Base-by-base conservation (phyloP, 1,140 invertebrate species). In the Drosophila carrolli region DNA sequence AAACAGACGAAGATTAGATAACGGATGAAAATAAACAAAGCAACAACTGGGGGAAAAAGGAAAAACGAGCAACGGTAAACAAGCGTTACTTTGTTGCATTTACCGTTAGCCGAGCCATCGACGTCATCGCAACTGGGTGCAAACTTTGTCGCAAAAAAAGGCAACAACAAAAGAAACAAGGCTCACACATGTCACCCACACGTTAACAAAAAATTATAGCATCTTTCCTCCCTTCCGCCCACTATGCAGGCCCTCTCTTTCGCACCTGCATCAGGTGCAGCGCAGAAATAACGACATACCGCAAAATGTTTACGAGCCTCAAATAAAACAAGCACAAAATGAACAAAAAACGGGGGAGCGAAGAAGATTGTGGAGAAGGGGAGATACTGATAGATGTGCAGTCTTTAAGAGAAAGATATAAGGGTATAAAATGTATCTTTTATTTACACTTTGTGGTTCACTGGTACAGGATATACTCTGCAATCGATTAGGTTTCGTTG, bases 221-320 rank as follows among this genome's bases (percentile, higher is more conserved):
- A 32, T 14, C 41, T 23, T 46, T 23, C 10, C n/a, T 13, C 27
- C 13, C 27, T 19, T 13, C 16, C 38, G 11, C 29, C 16, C 13
- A 14, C 53, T 58, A 43, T 35, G 11, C 2, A 29, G 9, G 23
- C 11, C 11, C 35, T 46, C 66, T 38, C 66, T 13, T 5, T 47
- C 35, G 16, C 37, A 40, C 61, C 40, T n/a, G 29, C 54, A 53
- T 38, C 41, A 47, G 38, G 53, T 46, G 32, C 35, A 50, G 19
- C 37, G 23, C 44, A n/a, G 56, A 75, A 73, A 59, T 77, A 77
- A 73, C 76, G 61, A 65, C 59, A 51, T 16, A 61, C 67, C 60
- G 75, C 59, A 58, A 55, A 75, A 73, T 83, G 71, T 84, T 84
- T 84, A 84, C 81, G 76, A 84, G 81, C 55, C 56, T 43, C 58